A percentile compares a stretch with the other conserved stretches of the same genome.
Evolutionary conservation across 2,113 vertebrate genomes (phyloP).

Genomic region (Chroicocephalus ridibundus): DNA sequence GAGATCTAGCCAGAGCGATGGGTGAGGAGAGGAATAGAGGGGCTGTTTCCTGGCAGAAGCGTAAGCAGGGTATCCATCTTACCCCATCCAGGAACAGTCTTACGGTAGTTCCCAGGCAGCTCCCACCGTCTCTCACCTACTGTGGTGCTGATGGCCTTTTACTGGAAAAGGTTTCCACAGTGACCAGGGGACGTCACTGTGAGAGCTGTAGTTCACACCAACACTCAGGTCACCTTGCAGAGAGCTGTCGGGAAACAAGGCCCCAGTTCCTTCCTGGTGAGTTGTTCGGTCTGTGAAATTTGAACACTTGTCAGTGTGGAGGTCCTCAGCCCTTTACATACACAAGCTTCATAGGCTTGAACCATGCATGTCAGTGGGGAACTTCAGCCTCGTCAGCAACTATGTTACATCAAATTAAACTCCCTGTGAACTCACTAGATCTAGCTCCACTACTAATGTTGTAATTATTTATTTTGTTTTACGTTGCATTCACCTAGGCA

Average conservation of each 20-base stretch:
- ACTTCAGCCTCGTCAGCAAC: neutral
- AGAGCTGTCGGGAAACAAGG: neutral
- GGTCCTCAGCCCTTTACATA: neutral
- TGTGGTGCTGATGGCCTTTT: neutral
- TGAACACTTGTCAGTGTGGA: neutral
- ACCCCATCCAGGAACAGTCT: neutral
- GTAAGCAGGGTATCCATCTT: neutral
- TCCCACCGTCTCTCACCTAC: neutral
- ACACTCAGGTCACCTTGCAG: neutral
- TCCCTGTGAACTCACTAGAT: neutral
- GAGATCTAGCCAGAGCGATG: neutral
- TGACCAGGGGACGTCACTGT: neutral
- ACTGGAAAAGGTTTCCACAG: neutral
- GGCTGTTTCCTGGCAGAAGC: neutral
- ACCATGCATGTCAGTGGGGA: neutral
- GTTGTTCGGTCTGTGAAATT: neutral
- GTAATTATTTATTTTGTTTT: neutral
- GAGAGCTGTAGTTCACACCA: neutral
- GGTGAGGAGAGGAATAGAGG: neutral
- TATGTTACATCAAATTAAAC: neutral
- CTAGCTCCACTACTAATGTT: neutral
- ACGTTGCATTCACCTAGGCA: neutral
- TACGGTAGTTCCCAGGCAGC: neutral
- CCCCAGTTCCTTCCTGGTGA: neutral
- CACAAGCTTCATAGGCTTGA: neutral